Evolutionary conservation across 2,888 invertebrate species (phyloP), one percentile per base, ranked within the genome.

Genomic region (Keiferia lycopersicella): DNA sequence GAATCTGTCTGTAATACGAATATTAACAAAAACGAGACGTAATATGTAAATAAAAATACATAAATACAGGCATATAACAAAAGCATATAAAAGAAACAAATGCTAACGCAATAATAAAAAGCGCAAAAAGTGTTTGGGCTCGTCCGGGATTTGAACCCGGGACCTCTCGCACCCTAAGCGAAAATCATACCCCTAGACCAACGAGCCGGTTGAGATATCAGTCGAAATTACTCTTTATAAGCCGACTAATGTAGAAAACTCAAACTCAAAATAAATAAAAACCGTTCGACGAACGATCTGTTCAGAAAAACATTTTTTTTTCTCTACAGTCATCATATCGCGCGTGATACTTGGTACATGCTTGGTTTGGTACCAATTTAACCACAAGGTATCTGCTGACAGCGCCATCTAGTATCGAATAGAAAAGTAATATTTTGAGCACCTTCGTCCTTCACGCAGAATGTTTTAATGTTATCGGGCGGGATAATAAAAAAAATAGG

Each of bases 101-200:
- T n/a, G n/a, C n/a, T n/a, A n/a, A n/a, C n/a, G n/a, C n/a, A n/a
- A n/a, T n/a, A n/a, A n/a, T n/a, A n/a, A n/a, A 57, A 67, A 50
- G 69, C 68, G 65, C 60, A 10, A 48, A 72, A 79, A 79, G 78
- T 68, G 56, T 53, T 76, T 76, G 91, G 91, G 91, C 91, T 91
- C 91, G 91, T 91, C 91, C 91, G 91, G 92, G 91, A 92, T 91
- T 92, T 92, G 92, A 92, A 92, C 92, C 91, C 91, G 90, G 90
- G 91, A 92, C 91, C 91, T 91, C 90, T 92, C 91, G 91, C 91
- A 92, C 91, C 92, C 91, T 85, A 92, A 91, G 91, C 91, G 92
- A 91, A 86, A 91, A 92, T 91, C 91, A 92, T 92, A 92, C 91
- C 91, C 90, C 92, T 92, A 91, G 92, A 92, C 92, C 92, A 92